Evolutionary conservation across 2,113 vertebrate genomes (phyloP).

Genomic region (Xiphophorus couchianus): DNA sequence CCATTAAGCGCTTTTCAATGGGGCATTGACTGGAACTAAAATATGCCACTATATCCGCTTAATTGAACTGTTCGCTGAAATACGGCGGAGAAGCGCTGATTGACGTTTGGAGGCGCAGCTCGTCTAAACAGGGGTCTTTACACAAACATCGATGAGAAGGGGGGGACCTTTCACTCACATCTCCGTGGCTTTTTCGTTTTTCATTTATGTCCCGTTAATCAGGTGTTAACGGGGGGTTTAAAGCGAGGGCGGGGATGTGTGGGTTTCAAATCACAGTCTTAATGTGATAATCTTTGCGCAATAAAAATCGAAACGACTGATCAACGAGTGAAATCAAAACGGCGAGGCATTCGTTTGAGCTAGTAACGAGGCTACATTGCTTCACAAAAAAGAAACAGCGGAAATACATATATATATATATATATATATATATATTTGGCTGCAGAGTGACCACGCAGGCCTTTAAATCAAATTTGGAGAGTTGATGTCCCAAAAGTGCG

Average conservation of each 20-base stretch:
- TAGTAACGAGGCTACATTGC: background rate
- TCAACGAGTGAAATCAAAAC: conserved; percentile 2
- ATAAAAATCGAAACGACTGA: conserved; percentile 26
- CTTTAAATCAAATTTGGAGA: conserved; percentile 42
- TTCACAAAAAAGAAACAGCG: background rate
- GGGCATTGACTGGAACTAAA: conserved; percentile 97
- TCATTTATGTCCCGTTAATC: conserved; percentile 59
- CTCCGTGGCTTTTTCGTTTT: conserved; percentile 42
- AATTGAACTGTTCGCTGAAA: conserved; percentile 91
- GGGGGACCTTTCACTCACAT: conserved; percentile 48
- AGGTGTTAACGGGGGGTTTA: conserved; percentile 30
- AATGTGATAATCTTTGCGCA: conserved; percentile 22
- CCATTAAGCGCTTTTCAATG: conserved; percentile 98
- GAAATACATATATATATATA: too few species aligned
- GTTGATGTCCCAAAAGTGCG: conserved; percentile 20
- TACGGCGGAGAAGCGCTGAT: conserved; percentile 78
- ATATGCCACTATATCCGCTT: conserved; percentile 88
- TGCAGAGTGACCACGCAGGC: conserved; percentile 16
- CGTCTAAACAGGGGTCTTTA: conserved; percentile 65
- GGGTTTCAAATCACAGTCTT: conserved; percentile 30
- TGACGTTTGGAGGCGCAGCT: conserved; percentile 69
- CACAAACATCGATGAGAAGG: conserved; percentile 69
- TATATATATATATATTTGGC: background rate
- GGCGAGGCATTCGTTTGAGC: background rate
- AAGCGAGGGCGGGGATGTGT: background rate